Evolutionary conservation across 30 jellyfish, hydroid and myxozoan species (phyloP), one percentile per base, ranked within the genome.

Genomic region (Euphysa ruthae): DNA sequence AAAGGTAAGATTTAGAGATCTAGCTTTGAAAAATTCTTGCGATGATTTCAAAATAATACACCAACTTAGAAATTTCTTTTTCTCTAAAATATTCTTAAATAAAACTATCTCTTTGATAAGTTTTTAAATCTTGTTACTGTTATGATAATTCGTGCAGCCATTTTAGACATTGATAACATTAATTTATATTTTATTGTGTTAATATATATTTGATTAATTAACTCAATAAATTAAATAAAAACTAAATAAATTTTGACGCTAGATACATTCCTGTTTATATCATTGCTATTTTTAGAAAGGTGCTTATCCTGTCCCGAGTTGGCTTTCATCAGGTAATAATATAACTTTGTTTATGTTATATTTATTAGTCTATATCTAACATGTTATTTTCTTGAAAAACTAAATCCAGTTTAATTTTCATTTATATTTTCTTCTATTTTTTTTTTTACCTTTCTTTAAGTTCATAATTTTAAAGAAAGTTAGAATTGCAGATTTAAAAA

Each of bases 261-360:
- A n/a, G n/a, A n/a, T n/a, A n/a, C n/a, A n/a, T n/a, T n/a, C n/a
- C n/a, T n/a, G n/a, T n/a, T n/a, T n/a, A n/a, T n/a, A n/a, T n/a
- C n/a, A n/a, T n/a, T n/a, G n/a, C n/a, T n/a, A n/a, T n/a, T n/a
- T 43, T 14, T 68, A 68, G 80, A 68, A 68, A 68, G 80, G 80
- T 49, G 75, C 1, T n/a, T 68, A 43, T 43, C 55, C 80, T 0
- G 32, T 43, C 4, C 80, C 80, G 16, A 46, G 20, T 6, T 68
- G 80, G 80, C 33, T 68, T 6, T 68, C 80, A 14, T 7, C 71
- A 28, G 34, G 80, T 68, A 23, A 30, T 30, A 10, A 26, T 4
- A 25, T 16, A 25, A 1, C 71, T 10, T 61, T 32, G 2, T 38
- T 6, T 7, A 1, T 13, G 18, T 28, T 63, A 32, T 63, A 4